A percentile compares a stretch with the other conserved stretches of the same genome.
phyloP scores from a whole-genome alignment of 2,888 invertebrate species.

The Notodromas monacha region DNA sequence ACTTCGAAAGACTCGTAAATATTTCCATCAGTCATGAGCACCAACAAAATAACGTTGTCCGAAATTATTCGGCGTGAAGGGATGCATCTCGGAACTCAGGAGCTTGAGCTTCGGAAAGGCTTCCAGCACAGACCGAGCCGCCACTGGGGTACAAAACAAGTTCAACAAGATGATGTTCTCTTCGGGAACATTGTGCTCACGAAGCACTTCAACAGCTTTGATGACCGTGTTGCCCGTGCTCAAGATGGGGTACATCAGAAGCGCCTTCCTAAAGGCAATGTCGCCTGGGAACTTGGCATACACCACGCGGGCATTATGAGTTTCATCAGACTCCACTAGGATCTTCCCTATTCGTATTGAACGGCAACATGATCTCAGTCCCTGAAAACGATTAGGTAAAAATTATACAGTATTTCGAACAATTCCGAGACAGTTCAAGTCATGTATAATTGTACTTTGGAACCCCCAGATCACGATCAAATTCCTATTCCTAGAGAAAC shows the following conservation, averaged over 20 bases:
- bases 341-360: slow-evolving; percentile 97
- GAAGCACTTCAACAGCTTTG: slow-evolving; percentile 66
- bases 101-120: slow-evolving; percentile 73
- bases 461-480: no score
- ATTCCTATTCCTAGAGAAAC: no score
- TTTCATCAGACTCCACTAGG: slow-evolving; percentile 81
- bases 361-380: slow-evolving; percentile 64
- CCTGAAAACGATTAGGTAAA: no score
- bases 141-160: slow-evolving; percentile 76
- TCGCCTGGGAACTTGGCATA: slow-evolving; percentile 90
- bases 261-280: slow-evolving; percentile 33
- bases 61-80: slow-evolving; percentile 84
- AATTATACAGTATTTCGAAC: no score
- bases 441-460: no score
- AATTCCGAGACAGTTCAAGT: no score
- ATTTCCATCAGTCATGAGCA: no score
- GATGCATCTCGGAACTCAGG: slow-evolving; percentile 74
- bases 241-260: slow-evolving; percentile 95
- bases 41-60: slow-evolving; percentile 96
- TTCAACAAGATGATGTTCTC: slow-evolving; percentile 86
- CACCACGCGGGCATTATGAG: slow-evolving; percentile 79
- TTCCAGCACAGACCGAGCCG: slow-evolving; percentile 44
- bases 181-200: slow-evolving; percentile 72
- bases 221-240: slow-evolving; percentile 79
- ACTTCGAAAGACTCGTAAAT: no score